Evolutionary conservation across 2,797 vertebrate genomes (phyloP).

Genomic region (Malurus leucopterus): DNA sequence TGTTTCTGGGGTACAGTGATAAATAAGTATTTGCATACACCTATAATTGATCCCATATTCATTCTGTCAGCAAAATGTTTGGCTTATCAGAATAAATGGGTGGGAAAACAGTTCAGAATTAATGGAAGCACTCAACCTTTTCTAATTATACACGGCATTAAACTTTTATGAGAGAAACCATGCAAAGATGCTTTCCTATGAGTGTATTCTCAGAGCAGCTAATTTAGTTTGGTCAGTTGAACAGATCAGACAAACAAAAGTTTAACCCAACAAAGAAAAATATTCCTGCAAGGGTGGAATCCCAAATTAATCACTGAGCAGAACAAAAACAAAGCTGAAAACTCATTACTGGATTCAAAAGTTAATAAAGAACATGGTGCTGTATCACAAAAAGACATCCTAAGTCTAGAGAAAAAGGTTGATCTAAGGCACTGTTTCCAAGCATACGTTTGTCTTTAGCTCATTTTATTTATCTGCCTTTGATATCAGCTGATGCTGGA

Average conservation of each 20-base stretch:
- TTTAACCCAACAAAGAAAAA: neutral
- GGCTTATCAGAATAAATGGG: neutral
- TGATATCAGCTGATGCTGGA: neutral
- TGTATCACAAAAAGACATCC: neutral
- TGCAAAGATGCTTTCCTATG: neutral
- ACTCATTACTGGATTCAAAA: neutral
- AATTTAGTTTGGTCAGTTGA: neutral
- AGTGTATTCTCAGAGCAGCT: neutral
- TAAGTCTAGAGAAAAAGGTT: neutral
- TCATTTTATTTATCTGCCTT: conserved; percentile 4
- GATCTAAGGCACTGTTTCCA: neutral
- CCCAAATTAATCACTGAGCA: neutral
- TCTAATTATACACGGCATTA: conserved; percentile 25
- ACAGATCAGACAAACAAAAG: neutral
- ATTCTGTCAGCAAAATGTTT: neutral
- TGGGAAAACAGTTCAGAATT: neutral
- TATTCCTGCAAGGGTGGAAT: neutral
- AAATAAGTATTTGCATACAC: neutral
- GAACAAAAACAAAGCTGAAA: neutral
- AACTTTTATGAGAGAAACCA: conserved; percentile 19
- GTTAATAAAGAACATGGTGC: neutral
- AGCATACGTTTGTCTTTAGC: neutral
- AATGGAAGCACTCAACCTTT: conserved; percentile 32
- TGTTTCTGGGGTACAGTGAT: neutral
- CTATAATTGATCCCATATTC: neutral